Base-by-base conservation (phyloP, 2,797 vertebrate genomes). In the Macropodus opercularis region DNA sequence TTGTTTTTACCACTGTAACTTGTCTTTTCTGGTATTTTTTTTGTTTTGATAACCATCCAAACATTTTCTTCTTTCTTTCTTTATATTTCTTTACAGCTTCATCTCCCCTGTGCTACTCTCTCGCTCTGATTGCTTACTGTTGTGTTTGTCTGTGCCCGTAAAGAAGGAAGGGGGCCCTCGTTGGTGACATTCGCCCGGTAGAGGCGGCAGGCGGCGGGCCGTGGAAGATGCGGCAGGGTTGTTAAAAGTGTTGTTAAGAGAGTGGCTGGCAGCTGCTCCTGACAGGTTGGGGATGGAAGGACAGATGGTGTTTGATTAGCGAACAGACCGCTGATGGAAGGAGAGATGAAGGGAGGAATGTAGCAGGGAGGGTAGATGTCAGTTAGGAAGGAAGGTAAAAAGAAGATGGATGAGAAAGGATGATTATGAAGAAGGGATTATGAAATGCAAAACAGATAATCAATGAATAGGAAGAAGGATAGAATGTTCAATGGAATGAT, bases 281-380 rank as follows among this genome's bases (percentile, higher is more conserved):
- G 90, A 91, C 91, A 92, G 90, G 96, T 97, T 97, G 96, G 96
- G 95, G 95, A 97, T 95, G 95, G 94, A 95, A 93, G 92, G 95
- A 95, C 97, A 98, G 97, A 98, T 98, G 97, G 96, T 96, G 96
- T 98, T 98, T 98, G 96, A 98, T 98, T 98, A 98, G 96, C 92
- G 94, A 97, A 94, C 97, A 98, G 96, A 96, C 94, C 95, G 95
- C 95, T 94, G 95, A 94, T 95, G 95, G 96, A 97, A 94, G 95
- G 79, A 79, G 72, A 72, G 63, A 80, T 69, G 69, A 79, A 77
- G 71, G 48, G 77, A 93, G 61, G 69, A 93, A 93, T 92, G 94
- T 95, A 93, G 94, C 65, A 65, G 69, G 70, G 67, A 69, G 43
- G 72, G 63, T 39, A 50, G 42, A 52, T 69, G 65, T 59, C 14